A percentile compares a stretch with the other conserved stretches of the same genome.
Evolutionary conservation across 2,113 vertebrate species (phyloP).

Genomic region (Marmota flaviventris): DNA sequence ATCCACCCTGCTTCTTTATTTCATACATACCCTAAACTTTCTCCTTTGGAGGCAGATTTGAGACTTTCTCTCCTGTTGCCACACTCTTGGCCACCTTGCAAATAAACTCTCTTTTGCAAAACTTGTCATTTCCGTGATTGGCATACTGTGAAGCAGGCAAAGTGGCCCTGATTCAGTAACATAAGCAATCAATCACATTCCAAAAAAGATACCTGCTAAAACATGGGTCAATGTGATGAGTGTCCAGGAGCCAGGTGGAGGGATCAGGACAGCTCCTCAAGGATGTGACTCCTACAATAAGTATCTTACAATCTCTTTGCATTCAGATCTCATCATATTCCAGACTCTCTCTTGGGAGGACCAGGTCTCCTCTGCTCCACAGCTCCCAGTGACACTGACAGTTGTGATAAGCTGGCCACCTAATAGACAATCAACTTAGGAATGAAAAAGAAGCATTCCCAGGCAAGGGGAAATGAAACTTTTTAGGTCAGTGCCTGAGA

Average conservation of each 20-base stretch:
- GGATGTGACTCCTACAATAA: background rate
- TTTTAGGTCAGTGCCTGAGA: background rate
- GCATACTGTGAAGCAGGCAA: background rate
- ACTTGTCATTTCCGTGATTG: too few species aligned
- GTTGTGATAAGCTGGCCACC: background rate
- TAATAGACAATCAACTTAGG: background rate
- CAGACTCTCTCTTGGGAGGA: background rate
- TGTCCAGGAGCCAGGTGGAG: background rate
- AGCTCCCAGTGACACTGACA: background rate
- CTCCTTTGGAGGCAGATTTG: background rate
- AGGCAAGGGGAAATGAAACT: background rate
- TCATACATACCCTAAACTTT: background rate
- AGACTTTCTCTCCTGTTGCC: background rate
- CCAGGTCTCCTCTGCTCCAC: background rate
- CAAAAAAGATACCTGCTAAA: background rate
- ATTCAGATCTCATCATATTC: too few species aligned
- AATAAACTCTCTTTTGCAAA: background rate
- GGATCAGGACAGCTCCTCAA: background rate
- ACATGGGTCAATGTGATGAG: background rate
- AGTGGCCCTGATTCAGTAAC: background rate
- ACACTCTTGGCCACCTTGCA: background rate
- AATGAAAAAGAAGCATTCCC: background rate
- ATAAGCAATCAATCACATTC: background rate
- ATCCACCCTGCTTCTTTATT: background rate
- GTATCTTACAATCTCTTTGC: background rate